These are phyloP conservation scores for Melinaea menophilus DNA, from an alignment of 2,888 invertebrate genomes.

Conservation along the genomic window DNA sequence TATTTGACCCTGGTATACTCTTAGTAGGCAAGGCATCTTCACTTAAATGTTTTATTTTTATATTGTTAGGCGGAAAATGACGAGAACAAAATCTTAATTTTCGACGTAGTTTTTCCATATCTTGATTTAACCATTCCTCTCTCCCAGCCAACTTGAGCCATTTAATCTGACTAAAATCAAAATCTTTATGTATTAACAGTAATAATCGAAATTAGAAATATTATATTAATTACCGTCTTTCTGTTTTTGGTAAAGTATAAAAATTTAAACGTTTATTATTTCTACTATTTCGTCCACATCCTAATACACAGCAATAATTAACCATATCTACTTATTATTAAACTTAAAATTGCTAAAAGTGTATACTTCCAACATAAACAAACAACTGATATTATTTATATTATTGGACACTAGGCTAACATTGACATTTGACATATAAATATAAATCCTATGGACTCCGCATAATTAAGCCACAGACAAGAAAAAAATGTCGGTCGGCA, in stretches of 20 bases:
- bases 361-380: no score
- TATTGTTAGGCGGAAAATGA: conserved; percentile 53
- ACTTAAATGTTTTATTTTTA: conserved; percentile 56
- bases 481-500: no score
- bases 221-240: conserved; percentile 43
- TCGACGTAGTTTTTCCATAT: conserved; percentile 35
- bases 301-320: conserved; percentile 65
- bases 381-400: no score
- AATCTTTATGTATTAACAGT: conserved; percentile 5
- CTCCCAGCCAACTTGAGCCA: conserved; percentile 60
- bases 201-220: background rate
- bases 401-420: no score
- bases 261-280: conserved; percentile 59
- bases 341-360: no score
- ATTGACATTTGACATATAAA: no score
- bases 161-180: conserved; percentile 47
- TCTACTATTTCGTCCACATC: conserved; percentile 62
- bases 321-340: conserved; percentile 47
- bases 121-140: conserved; percentile 50
- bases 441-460: no score
- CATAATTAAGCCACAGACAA: no score
- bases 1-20: conserved; percentile 46
- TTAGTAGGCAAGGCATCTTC: conserved; percentile 58
- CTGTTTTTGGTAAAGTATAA: conserved; percentile 62
- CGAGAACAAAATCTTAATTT: conserved; percentile 60